phyloP scores from a whole-genome alignment of 2,113 vertebrate genomes.

The Grammomys surdaster region DNA sequence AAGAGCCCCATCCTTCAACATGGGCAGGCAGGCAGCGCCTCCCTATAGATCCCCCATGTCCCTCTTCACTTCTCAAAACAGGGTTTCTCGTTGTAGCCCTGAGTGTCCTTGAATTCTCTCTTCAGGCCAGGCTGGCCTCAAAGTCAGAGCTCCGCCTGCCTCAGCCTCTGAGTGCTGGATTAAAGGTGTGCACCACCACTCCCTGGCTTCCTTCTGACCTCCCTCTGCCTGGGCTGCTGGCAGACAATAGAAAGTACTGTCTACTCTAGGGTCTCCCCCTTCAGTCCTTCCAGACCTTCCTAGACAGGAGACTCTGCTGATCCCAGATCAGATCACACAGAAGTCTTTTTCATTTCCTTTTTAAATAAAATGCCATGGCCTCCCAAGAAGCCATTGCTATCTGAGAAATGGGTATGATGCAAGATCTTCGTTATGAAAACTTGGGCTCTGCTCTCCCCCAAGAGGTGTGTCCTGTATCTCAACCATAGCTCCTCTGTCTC shows the following conservation, averaged over 20 bases:
- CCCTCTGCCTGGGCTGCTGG: not conserved
- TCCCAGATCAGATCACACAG: not conserved
- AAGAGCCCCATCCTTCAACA: no score
- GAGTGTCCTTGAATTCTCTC: not conserved
- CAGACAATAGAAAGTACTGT: not conserved
- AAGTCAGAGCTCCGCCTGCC: not conserved
- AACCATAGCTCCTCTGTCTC: not conserved
- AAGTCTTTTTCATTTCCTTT: not conserved
- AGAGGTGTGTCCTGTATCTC: not conserved
- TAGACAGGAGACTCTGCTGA: not conserved
- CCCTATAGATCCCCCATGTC: no score
- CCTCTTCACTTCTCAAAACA: not conserved
- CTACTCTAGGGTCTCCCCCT: not conserved
- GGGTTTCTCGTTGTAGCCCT: not conserved
- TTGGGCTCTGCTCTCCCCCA: not conserved
- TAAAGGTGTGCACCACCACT: not conserved
- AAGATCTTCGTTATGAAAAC: not conserved
- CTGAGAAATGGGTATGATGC: not conserved
- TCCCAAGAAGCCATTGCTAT: conserved; percentile 25
- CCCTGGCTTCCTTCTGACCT: not conserved
- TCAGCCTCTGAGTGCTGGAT: not conserved
- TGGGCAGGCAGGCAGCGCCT: not conserved
- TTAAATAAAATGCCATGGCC: conserved; percentile 3
- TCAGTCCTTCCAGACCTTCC: not conserved
- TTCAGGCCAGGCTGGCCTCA: not conserved